Percentiles rank a stretch among this genome's conserved stretches.
These are phyloP conservation scores for Hanleya hanleyi DNA, from an alignment of 2,888 invertebrate genomes.

Conservation along the genomic window DNA sequence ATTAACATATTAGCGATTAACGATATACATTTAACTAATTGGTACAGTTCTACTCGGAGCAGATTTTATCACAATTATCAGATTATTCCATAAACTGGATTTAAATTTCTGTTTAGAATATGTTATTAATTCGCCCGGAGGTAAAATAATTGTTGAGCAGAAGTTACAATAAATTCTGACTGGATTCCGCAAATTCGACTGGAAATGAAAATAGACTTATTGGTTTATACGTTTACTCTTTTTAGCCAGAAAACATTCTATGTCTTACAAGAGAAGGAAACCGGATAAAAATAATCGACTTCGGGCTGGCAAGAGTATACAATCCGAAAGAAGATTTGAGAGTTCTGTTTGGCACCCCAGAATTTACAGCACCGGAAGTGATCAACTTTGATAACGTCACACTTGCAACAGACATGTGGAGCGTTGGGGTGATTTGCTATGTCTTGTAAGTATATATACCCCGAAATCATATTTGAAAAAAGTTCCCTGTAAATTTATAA, in stretches of 20 bases:
- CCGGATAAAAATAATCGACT: conserved; percentile 98
- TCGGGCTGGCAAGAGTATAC: conserved; percentile 94
- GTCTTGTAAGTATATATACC: conserved; percentile 86
- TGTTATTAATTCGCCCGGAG: too few relatives aligned
- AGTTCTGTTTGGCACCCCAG: conserved; percentile 97
- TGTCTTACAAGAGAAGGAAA: conserved; percentile 97
- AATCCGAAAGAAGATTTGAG: conserved; percentile 90
- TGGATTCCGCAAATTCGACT: too few relatives aligned
- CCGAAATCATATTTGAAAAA: too few relatives aligned
- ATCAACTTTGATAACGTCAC: conserved; percentile 98
- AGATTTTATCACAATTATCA: too few relatives aligned
- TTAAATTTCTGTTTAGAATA: too few relatives aligned
- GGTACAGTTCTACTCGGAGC: too few relatives aligned
- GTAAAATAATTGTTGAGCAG: too few relatives aligned
- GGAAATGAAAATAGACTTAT: neutral
- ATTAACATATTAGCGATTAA: too few relatives aligned
- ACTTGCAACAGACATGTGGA: conserved; percentile 99
- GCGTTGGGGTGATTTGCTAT: conserved; percentile 97
- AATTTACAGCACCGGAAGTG: conserved; percentile 99
- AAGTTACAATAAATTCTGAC: too few relatives aligned
- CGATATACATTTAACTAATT: too few relatives aligned
- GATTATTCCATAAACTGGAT: too few relatives aligned
- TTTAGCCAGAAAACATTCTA: conserved; percentile 97
- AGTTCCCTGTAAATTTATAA: too few relatives aligned
- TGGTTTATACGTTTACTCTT: conserved; percentile 25